Base-by-base conservation (phyloP, 2,888 invertebrate species). In the Diloba caeruleocephala region DNA sequence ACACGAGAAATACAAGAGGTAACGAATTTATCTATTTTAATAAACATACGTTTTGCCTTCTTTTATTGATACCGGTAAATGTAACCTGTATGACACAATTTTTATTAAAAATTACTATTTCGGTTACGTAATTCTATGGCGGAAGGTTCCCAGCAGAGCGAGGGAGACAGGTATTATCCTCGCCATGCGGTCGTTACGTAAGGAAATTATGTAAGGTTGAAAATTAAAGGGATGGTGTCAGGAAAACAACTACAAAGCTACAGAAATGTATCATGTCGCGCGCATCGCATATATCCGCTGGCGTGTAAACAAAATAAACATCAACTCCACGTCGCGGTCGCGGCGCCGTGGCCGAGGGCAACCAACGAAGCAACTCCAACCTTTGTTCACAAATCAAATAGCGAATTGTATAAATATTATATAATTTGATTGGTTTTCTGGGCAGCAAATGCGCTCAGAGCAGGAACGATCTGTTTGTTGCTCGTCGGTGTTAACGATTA, bases 121-220 rank as follows among this genome's bases (percentile, higher is more conserved):
- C 31, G 19, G 46, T 79, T 82, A 78, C 67, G 71, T 76, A 79
- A 78, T 78, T 67, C 48, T 55, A 43, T 57, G 55, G 32, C 53
- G 29, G 54, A 57, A 60, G 63, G 53, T 59, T 70, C 62, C 39
- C 52, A 63, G 32, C 43, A 43, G 45, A 54, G 60, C 43, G 37
- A 56, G 44, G 59, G 58, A 44, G 41, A 32, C 21, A 36, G 29
- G 45, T 52, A 52, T 61, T 72, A 73, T 71, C 69, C 67, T 75
- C 56, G 77, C 80, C 85, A 85, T 80, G 87, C 78, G 82, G 82
- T 78, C 63, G 80, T 89, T 89, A 89, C 88, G 87, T 88, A 89
- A 89, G 85, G 66, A 82, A 84, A 86, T 87, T 89, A 87, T 85
- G 79, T 89, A 76, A 72, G 71, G 36, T 50, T 42, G 49, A 56